Conservation (phyloP, 2,888 invertebrate genomes). For the Caenorhabditis sp. region DNA sequence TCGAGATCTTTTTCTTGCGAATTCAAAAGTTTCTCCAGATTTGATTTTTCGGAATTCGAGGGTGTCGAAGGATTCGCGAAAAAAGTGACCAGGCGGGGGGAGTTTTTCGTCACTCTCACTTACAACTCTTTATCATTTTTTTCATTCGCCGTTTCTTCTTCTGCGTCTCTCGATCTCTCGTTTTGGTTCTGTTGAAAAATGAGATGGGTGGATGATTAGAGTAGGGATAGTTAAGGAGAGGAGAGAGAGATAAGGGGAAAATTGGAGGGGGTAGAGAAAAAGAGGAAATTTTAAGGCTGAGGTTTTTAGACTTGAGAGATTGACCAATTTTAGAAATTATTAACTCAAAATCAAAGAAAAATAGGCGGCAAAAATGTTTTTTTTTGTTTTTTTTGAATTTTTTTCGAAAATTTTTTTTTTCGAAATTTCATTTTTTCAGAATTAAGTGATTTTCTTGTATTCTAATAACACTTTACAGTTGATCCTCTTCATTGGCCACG, state of each 20-base stretch:
- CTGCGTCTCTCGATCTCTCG: constrained; percentile 17
- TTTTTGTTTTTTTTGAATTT: neutral
- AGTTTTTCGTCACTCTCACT: neutral
- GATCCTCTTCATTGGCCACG: no score
- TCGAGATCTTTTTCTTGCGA: constrained; percentile 7
- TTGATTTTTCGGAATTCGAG: neutral
- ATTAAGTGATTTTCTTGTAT: no score
- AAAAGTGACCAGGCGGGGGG: no score
- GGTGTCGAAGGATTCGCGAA: neutral
- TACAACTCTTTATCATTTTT: constrained; percentile 35
- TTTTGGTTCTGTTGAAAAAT: neutral
- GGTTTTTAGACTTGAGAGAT: neutral
- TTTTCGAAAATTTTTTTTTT: neutral
- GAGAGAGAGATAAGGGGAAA: neutral
- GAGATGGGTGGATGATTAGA: neutral
- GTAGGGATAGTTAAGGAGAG: neutral
- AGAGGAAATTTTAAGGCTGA: neutral
- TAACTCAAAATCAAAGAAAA: no score
- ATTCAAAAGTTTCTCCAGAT: no score
- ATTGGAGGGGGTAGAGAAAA: neutral
- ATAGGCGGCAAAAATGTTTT: no score
- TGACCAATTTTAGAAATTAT: no score
- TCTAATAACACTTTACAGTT: no score
- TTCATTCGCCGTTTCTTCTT: neutral
- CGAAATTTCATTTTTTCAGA: no score